phyloP scores from a whole-genome alignment of 1,140 invertebrate species.

The Listronotus oregonensis region DNA sequence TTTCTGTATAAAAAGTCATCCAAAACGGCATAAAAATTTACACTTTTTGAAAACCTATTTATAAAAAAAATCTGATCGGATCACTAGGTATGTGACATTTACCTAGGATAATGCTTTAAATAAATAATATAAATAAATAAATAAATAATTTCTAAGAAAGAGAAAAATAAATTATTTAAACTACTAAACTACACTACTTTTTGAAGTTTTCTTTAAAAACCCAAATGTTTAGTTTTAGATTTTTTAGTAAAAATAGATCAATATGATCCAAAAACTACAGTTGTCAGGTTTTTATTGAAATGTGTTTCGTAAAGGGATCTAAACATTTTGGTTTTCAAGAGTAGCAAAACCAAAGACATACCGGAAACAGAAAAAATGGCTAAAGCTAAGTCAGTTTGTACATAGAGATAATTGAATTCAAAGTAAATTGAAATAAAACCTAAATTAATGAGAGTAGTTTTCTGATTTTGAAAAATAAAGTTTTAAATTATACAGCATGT shows the following conservation, averaged over 20 bases:
- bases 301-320: slow-evolving; percentile 8
- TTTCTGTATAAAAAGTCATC: slow-evolving; percentile 12
- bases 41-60: slow-evolving; percentile 22
- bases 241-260: slow-evolving; percentile 16
- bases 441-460: too few relatives aligned
- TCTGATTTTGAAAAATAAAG: too few relatives aligned
- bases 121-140: slow-evolving; percentile 48
- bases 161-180: slow-evolving; percentile 17
- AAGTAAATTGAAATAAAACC: too few relatives aligned
- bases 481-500: too few relatives aligned
- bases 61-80: neutral
- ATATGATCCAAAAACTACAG: slow-evolving; percentile 10
- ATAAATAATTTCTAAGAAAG: slow-evolving; percentile 29
- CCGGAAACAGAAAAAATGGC: too few relatives aligned
- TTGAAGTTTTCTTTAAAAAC: neutral
- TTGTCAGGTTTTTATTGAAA: slow-evolving; percentile 3
- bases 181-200: slow-evolving; percentile 1
- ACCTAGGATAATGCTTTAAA: slow-evolving; percentile 54
- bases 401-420: slow-evolving; percentile 4
- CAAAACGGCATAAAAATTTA: slow-evolving; percentile 2
- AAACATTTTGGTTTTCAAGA: slow-evolving; percentile 21
- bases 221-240: slow-evolving; percentile 4
- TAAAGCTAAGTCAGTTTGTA: slow-evolving; percentile 13
- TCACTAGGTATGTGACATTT: slow-evolving; percentile 53
- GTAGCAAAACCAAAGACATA: neutral